Evolutionary conservation across 1,140 invertebrate genomes (phyloP).

Genomic region (Trichogramma pretiosum): DNA sequence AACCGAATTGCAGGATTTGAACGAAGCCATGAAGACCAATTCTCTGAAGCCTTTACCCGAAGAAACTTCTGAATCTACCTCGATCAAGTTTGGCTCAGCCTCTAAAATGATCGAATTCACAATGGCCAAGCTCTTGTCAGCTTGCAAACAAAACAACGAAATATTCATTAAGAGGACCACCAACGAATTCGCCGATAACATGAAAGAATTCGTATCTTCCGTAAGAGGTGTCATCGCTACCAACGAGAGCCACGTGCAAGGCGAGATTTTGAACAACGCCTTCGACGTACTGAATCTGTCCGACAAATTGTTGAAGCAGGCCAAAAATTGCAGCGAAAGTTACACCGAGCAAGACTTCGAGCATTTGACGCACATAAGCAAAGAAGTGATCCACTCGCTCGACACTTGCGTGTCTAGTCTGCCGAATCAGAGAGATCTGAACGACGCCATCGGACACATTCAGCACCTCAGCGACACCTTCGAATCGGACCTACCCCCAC

Average conservation of each 20-base stretch:
- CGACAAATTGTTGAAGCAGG: too few relatives aligned
- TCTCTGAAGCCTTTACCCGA: conserved; percentile 74
- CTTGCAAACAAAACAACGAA: conserved; percentile 75
- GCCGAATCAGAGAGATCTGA: conserved; percentile 83
- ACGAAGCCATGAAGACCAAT: conserved; percentile 60
- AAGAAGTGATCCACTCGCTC: conserved; percentile 53
- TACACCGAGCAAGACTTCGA: too few relatives aligned
- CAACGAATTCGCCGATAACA: conserved; percentile 65
- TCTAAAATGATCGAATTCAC: conserved; percentile 54
- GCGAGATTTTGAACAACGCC: too few relatives aligned
- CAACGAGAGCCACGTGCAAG: too few relatives aligned
- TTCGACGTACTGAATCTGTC: too few relatives aligned
- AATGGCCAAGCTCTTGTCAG: conserved; percentile 77
- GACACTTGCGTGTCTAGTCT: conserved; percentile 68
- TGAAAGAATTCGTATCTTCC: conserved; percentile 62
- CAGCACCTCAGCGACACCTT: too few relatives aligned
- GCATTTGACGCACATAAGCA: too few relatives aligned
- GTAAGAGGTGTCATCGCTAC: conserved; percentile 65
- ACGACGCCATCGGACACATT: too few relatives aligned
- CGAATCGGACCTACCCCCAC: too few relatives aligned
- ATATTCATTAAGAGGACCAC: conserved; percentile 76
- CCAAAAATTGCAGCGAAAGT: too few relatives aligned
- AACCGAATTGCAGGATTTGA: conserved; percentile 73
- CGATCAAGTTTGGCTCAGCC: conserved; percentile 59
- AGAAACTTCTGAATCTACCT: conserved; percentile 71